These are phyloP conservation scores for Shargacucullia verbasci DNA, from an alignment of 2,888 invertebrate genomes.

Conservation along the genomic window DNA sequence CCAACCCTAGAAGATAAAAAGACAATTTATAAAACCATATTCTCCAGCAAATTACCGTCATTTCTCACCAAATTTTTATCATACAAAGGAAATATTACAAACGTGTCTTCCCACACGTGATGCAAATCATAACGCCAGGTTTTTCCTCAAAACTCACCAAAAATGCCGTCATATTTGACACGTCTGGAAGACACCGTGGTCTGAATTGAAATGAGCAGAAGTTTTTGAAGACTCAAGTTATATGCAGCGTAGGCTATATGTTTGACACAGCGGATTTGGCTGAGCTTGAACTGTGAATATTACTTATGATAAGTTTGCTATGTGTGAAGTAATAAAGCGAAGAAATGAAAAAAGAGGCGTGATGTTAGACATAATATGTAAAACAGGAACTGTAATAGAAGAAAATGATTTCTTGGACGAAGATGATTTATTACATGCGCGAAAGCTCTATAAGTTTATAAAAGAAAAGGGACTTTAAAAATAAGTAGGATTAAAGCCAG, in stretches of 20 bases:
- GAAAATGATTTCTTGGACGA: too few relatives aligned
- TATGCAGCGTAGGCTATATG: slow-evolving; percentile 29
- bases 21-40: slow-evolving; percentile 23
- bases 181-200: slow-evolving; percentile 57
- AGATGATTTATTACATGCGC: too few relatives aligned
- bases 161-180: slow-evolving; percentile 69
- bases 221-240: slow-evolving; percentile 38
- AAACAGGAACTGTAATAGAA: neutral
- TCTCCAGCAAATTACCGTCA: slow-evolving; percentile 35
- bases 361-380: neutral
- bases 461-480: too few relatives aligned
- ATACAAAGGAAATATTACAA: slow-evolving; percentile 48
- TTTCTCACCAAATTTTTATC: slow-evolving; percentile 42
- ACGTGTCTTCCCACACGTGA: slow-evolving; percentile 58
- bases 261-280: slow-evolving; percentile 45
- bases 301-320: slow-evolving; percentile 33
- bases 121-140: slow-evolving; percentile 64
- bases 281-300: slow-evolving; percentile 37
- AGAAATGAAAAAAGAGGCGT: neutral
- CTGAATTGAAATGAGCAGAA: slow-evolving; percentile 66
- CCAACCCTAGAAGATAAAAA: slow-evolving; percentile 11
- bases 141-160: slow-evolving; percentile 61
- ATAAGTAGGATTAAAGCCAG: too few relatives aligned
- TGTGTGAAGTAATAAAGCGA: neutral
- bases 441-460: too few relatives aligned